These are phyloP conservation scores for Colostygia pectinataria DNA, from an alignment of 2,888 invertebrate genomes.

Conservation along the genomic window DNA sequence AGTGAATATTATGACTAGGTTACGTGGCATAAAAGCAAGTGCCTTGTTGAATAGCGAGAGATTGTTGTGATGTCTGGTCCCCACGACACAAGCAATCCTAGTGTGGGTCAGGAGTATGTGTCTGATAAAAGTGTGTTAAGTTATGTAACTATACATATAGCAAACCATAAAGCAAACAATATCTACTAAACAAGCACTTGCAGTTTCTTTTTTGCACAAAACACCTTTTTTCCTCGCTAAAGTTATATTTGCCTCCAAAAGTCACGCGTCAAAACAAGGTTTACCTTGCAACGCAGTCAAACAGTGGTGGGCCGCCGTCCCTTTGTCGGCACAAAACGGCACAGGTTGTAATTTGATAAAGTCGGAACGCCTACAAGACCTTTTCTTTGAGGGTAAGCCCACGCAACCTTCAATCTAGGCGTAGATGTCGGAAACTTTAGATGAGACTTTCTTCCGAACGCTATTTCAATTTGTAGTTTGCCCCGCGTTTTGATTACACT, in stretches of 20 bases:
- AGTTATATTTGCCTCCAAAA: constrained; percentile 27
- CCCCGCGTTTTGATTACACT: no score
- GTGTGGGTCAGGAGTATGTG: constrained; percentile 1
- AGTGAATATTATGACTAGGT: no score
- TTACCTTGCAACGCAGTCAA: constrained; percentile 44
- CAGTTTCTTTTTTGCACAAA: constrained; percentile 18
- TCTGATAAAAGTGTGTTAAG: no score
- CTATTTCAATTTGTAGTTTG: not conserved
- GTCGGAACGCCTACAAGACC: constrained; percentile 77
- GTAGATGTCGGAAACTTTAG: constrained; percentile 43
- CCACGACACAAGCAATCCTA: no score
- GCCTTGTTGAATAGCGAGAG: no score
- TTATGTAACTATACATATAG: no score
- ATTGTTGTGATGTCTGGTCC: no score
- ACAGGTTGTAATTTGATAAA: constrained; percentile 82
- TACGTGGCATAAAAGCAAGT: no score
- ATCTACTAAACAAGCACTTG: not conserved
- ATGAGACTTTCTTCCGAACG: constrained; percentile 26
- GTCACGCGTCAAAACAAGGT: constrained; percentile 44
- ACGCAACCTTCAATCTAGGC: constrained; percentile 67
- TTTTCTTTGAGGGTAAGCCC: constrained; percentile 73
- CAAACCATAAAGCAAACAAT: not conserved
- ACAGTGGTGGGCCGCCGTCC: constrained; percentile 56
- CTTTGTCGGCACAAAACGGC: constrained; percentile 81
- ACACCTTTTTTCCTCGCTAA: constrained; percentile 14